Evolutionary conservation across 2,113 vertebrate genomes (phyloP).

Genomic region (Aspiorhynchus laticeps): DNA sequence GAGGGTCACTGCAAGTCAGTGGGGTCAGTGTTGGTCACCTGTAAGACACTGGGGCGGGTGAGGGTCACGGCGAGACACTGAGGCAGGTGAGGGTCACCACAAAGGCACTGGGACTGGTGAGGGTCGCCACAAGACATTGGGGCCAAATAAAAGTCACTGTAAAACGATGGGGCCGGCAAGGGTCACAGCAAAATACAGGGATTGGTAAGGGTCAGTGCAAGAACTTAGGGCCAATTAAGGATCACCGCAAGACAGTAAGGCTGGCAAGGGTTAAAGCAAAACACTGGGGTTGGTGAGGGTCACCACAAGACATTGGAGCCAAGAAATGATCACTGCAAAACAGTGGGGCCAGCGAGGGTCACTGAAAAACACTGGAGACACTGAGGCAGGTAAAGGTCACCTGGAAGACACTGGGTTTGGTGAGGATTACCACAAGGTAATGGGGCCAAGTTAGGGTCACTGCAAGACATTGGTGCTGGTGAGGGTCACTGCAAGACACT

Average conservation of each 20-base stretch:
- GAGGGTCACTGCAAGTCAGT: background rate
- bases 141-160: too few species aligned
- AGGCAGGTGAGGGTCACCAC: background rate
- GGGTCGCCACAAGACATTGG: background rate
- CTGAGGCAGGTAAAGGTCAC: background rate
- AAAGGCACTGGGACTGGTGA: too few species aligned
- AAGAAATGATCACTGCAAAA: background rate
- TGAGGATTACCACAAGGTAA: background rate
- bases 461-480: too few species aligned
- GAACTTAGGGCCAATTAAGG: background rate
- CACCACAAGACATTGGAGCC: background rate
- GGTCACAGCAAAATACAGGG: too few species aligned
- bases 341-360: background rate
- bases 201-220: background rate
- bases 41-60: background rate
- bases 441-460: too few species aligned
- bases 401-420: background rate
- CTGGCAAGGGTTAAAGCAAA: background rate
- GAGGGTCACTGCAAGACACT: too few species aligned
- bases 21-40: too few species aligned
- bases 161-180: too few species aligned
- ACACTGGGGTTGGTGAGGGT: background rate
- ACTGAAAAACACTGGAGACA: too few species aligned
- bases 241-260: background rate
- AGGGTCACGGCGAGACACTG: too few species aligned